Percentiles rank a stretch among this genome's conserved stretches.
Evolutionary conservation across 2,797 vertebrate species (phyloP).

Genomic region (Selene dorsalis): DNA sequence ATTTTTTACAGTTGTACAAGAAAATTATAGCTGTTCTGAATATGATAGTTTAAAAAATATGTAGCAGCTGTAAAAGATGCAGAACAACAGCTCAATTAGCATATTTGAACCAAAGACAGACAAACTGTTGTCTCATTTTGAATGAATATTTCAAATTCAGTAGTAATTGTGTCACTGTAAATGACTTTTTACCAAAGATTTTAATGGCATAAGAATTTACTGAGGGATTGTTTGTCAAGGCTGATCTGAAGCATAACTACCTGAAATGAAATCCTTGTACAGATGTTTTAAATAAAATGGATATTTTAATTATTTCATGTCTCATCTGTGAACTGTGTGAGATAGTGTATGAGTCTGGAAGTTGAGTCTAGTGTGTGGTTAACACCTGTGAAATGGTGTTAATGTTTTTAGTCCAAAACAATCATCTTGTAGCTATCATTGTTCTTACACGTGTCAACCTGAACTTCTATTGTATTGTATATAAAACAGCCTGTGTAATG

Average conservation of each 20-base stretch:
- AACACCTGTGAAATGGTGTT: neutral
- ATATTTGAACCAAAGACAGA: neutral
- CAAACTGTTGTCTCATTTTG: neutral
- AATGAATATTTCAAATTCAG: neutral
- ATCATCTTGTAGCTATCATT: neutral
- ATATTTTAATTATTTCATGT: slow-evolving; percentile 53
- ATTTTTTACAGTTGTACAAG: slow-evolving; percentile 2
- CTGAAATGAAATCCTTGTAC: slow-evolving; percentile 39
- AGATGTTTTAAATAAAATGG: slow-evolving; percentile 60
- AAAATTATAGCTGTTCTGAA: neutral
- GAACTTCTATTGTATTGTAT: no score
- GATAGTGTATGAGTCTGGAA: neutral
- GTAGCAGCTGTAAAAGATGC: neutral
- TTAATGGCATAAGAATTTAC: slow-evolving; percentile 15
- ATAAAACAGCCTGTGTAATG: no score
- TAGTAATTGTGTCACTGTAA: neutral
- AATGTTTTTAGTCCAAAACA: neutral
- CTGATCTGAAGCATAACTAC: slow-evolving; percentile 27
- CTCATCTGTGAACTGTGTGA: slow-evolving; percentile 4
- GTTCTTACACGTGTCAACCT: neutral
- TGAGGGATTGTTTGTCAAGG: neutral
- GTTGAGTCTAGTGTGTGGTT: no score
- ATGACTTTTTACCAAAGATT: slow-evolving; percentile 2
- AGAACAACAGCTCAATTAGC: neutral
- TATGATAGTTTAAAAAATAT: neutral